Base-by-base conservation (phyloP, 2,888 invertebrate genomes). In the Nemoura dubitans region DNA sequence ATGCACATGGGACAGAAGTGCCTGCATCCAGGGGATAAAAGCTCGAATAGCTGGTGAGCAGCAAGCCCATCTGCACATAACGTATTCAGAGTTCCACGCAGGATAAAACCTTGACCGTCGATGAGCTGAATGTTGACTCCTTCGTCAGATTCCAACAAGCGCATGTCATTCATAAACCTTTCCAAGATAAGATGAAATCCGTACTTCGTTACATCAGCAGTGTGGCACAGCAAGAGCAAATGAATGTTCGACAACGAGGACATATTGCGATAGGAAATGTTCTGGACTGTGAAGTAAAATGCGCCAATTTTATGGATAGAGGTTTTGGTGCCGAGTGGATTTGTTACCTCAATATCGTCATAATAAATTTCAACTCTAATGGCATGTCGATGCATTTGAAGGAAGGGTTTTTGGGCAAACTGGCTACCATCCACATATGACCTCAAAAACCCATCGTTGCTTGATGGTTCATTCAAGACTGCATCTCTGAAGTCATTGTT, bases 11-110 rank as follows among this genome's bases (percentile, higher is more conserved):
- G 36, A 27, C 85, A 85, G 59, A 85, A 85, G 76, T 85, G n/a
- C 26, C 76, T 29, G n/a, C 43, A n/a, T 6, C 43, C 42, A 26
- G 85, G 85, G n/a, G 42, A 36, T 43, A 26, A 21, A 85, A 85
- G 27, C 29, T 59, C 76, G 26, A 85, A 85, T 6, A 85, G 26
- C 29, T 85, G 43, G 42, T 85, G 85, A 26, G 76, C 85, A 85
- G 85, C 85, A 43, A 85, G 59, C 26, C 85, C 76, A 76, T 85
- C 85, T 85, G 43, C 85, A 76, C 85, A 85, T 29, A 85, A 85
- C 27, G 77, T 76, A 1, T 42, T 26, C 26, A 85, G 10, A 43
- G 85, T 59, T n/a, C 43, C 85, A 6, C 77, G 85, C 21, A 85
- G 78, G 29, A 85, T 5, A 85, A 42, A 85, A 2, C 27, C 76